Conservation (phyloP, 2,888 invertebrate genomes). For the Microctonus hyperodae region DNA sequence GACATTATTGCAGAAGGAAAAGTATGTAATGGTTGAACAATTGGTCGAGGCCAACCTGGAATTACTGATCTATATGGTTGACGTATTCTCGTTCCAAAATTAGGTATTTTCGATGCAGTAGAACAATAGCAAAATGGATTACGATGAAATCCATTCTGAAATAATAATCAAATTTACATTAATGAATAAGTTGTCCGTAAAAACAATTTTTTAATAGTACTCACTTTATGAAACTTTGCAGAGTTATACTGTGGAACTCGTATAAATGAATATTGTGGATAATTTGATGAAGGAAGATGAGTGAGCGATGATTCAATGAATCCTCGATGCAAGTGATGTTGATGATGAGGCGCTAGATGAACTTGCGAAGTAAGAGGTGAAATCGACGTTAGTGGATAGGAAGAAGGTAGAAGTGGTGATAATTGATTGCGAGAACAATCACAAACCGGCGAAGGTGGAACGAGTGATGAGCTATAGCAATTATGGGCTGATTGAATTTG, state of each 20-base stretch:
- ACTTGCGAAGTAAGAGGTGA: not conserved
- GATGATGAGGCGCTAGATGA: not conserved
- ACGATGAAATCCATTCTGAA: not conserved
- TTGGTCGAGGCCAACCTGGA: not conserved
- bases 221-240: not conserved
- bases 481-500: not conserved
- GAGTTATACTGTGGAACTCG: not conserved
- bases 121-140: not conserved
- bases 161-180: not conserved
- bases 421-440: not conserved
- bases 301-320: not conserved
- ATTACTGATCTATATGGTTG: not conserved
- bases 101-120: not conserved
- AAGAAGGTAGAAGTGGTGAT: not conserved
- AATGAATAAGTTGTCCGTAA: not conserved
- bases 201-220: not conserved
- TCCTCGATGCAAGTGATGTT: not conserved
- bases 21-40: not conserved
- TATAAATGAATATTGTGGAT: not conserved
- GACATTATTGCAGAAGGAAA: not conserved
- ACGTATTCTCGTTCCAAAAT: not conserved
- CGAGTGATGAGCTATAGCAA: not conserved
- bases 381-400: not conserved
- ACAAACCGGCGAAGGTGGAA: not conserved
- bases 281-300: not conserved